Evolutionary conservation across 2,113 vertebrate genomes (phyloP).

Genomic region (Cyprinus carpio): DNA sequence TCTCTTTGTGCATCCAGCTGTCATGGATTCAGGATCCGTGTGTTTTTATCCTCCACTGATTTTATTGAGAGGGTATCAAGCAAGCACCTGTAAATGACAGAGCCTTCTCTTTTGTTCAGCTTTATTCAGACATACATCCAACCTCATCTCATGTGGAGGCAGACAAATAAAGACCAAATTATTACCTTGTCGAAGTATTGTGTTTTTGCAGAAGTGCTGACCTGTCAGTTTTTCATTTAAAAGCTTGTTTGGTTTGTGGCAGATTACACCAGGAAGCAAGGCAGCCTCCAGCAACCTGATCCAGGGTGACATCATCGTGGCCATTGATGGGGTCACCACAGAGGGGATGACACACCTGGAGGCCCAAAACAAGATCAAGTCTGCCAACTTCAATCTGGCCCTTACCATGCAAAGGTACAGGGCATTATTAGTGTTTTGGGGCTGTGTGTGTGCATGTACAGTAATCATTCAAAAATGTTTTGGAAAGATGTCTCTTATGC

Average conservation of each 20-base stretch:
- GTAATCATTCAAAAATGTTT: no score
- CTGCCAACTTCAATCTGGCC: constrained; percentile 87
- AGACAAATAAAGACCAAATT: neutral
- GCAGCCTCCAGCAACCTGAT: constrained; percentile 89
- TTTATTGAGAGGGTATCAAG: constrained; percentile 21
- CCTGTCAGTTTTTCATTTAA: neutral
- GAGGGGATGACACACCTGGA: constrained; percentile 98
- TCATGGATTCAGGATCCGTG: constrained; percentile 21
- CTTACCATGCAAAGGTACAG: constrained; percentile 93
- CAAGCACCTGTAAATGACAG: neutral
- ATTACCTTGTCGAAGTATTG: neutral
- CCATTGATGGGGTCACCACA: constrained; percentile 93
- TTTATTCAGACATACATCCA: neutral
- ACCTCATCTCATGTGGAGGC: neutral
- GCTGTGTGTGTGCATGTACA: neutral
- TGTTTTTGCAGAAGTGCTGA: constrained; percentile 12
- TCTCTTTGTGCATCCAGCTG: constrained; percentile 38
- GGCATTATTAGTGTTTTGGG: neutral
- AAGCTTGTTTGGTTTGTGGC: constrained; percentile 34
- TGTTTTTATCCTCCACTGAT: neutral
- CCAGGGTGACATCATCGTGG: constrained; percentile 92
- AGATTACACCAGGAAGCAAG: constrained; percentile 97
- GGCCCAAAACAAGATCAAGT: constrained; percentile 99
- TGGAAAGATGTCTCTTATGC: no score
- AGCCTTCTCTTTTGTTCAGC: neutral